Evolutionary conservation across 2,888 invertebrate species (phyloP).

Genomic region (Andrena hattorfiana): DNA sequence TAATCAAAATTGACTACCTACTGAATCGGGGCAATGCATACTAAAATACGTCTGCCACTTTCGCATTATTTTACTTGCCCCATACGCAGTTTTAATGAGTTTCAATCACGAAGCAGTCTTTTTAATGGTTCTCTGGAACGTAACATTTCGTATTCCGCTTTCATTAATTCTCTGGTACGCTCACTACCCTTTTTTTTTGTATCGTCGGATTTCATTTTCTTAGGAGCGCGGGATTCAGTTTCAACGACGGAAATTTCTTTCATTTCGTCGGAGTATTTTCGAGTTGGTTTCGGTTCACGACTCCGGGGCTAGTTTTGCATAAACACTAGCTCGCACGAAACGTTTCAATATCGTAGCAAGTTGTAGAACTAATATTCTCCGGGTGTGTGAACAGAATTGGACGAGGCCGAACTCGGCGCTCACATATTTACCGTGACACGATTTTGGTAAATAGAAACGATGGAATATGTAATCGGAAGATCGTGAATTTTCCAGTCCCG

Average conservation of each 20-base stretch:
- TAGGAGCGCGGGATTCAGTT: neutral
- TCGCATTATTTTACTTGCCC: neutral
- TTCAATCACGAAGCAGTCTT: neutral
- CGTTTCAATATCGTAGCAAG: conserved; percentile 57
- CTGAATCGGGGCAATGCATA: too few relatives aligned
- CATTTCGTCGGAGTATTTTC: conserved; percentile 30
- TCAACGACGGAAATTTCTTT: conserved; percentile 16
- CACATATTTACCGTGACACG: conserved; percentile 52
- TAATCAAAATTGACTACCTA: too few relatives aligned
- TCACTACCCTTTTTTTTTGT: neutral
- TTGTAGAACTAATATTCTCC: conserved; percentile 59
- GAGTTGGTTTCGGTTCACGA: conserved; percentile 18
- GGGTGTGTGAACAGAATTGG: conserved; percentile 34
- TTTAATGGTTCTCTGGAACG: neutral
- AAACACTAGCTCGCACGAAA: conserved; percentile 39
- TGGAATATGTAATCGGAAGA: conserved; percentile 45
- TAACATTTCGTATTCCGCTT: neutral
- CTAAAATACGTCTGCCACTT: neutral
- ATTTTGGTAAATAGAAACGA: conserved; percentile 57
- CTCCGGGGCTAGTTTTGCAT: conserved; percentile 42
- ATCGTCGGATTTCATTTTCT: conserved; percentile 1
- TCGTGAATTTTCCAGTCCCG: conserved; percentile 5
- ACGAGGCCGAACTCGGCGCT: conserved; percentile 15
- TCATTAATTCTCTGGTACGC: neutral
- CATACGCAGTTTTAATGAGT: neutral